These are phyloP conservation scores for Oryzias melastigma DNA, from an alignment of 2,113 vertebrate species.

Conservation along the genomic window DNA sequence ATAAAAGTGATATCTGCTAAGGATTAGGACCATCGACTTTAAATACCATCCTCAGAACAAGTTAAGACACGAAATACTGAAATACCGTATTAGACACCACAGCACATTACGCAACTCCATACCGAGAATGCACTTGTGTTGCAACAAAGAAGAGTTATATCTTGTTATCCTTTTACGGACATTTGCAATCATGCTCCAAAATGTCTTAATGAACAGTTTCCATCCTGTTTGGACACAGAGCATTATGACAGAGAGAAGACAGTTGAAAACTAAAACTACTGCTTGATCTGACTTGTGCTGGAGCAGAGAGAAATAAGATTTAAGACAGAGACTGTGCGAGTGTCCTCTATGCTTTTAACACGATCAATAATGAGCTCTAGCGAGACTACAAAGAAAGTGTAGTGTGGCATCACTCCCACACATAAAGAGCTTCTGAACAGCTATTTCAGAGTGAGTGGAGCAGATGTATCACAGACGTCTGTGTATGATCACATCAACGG, in stretches of 20 bases:
- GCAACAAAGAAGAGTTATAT: conserved; percentile 27
- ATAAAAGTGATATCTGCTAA: too few species aligned
- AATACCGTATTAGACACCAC: conserved; percentile 5
- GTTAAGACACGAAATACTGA: conserved; percentile 46
- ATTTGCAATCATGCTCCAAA: conserved; percentile 19
- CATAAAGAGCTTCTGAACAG: conserved; percentile 14
- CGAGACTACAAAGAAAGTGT: conserved; percentile 2
- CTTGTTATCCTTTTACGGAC: conserved; percentile 18
- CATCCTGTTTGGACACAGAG: conserved; percentile 27
- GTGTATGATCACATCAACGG: not conserved
- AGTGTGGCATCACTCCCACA: conserved; percentile 26
- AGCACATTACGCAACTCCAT: conserved; percentile 45
- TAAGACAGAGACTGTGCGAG: conserved; percentile 32
- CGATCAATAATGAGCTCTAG: conserved; percentile 58
- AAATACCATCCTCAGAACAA: conserved; percentile 24
- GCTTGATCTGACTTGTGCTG: conserved; percentile 26
- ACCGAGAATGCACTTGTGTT: conserved; percentile 1
- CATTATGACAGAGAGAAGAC: conserved; percentile 5
- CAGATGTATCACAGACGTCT: conserved; percentile 39
- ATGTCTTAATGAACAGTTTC: conserved; percentile 35
- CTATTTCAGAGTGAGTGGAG: conserved; percentile 15
- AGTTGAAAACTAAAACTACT: conserved; percentile 25
- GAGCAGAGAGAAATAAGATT: conserved; percentile 9
- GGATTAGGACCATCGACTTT: not conserved
- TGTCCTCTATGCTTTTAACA: conserved; percentile 45